A percentile compares a stretch with the other conserved stretches of the same genome.
phyloP scores from a whole-genome alignment of 2,888 invertebrate genomes.

The Hypercompe scribonia region DNA sequence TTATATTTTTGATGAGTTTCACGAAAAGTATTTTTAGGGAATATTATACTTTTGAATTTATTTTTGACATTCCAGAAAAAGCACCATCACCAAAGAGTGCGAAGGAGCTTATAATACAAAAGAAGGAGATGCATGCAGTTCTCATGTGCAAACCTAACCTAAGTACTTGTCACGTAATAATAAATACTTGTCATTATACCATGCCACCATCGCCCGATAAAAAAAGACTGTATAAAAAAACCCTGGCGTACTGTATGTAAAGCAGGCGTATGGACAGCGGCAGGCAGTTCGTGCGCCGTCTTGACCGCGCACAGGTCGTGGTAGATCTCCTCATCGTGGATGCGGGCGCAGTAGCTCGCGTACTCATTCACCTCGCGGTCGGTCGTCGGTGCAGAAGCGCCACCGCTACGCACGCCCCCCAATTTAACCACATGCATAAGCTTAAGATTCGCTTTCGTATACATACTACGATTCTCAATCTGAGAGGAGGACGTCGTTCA shows the following conservation, averaged over 20 bases:
- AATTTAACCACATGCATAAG: slow-evolving; percentile 54
- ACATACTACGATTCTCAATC: slow-evolving; percentile 16
- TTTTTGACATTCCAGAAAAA: not conserved
- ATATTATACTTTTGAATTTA: not conserved
- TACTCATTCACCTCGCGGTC: slow-evolving; percentile 84
- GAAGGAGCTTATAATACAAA: not conserved
- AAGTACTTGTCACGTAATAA: not conserved
- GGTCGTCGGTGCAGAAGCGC: slow-evolving; percentile 68
- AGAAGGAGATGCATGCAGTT: not conserved
- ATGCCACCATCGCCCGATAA: slow-evolving; percentile 39
- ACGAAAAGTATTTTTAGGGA: no score
- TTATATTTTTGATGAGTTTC: no score
- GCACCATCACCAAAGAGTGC: not conserved
- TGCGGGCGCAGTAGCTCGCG: slow-evolving; percentile 89
- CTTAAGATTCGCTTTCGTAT: slow-evolving; percentile 46
- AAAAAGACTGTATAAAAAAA: slow-evolving; percentile 56
- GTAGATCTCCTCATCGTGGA: slow-evolving; percentile 96
- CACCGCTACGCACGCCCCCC: slow-evolving; percentile 71
- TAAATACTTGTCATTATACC: slow-evolving; percentile 30
- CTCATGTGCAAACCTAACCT: not conserved
- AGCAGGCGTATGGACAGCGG: slow-evolving; percentile 77
- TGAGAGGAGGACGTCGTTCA: no score
- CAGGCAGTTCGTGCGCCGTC: slow-evolving; percentile 84
- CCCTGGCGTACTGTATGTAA: slow-evolving; percentile 82
- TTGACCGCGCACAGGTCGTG: slow-evolving; percentile 95